These are phyloP conservation scores for Nylanderia fulva DNA, from an alignment of 1,140 invertebrate genomes.

Conservation along the genomic window DNA sequence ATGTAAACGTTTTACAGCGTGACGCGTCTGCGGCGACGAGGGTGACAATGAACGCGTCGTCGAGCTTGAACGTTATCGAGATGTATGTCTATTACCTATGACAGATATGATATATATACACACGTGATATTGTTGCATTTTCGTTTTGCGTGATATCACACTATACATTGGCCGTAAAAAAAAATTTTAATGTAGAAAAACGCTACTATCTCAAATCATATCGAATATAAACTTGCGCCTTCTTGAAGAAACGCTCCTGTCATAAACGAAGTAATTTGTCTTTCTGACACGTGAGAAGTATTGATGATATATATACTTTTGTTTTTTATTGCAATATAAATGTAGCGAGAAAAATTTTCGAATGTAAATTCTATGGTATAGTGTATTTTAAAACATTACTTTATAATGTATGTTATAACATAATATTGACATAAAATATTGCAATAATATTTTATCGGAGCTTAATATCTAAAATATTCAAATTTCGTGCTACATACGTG, in stretches of 20 bases:
- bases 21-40: conserved; percentile 36
- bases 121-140: conserved; percentile 12
- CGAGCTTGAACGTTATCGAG: conserved; percentile 53
- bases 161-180: not conserved
- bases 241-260: not conserved
- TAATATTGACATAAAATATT: not conserved
- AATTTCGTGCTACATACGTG: not conserved
- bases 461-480: conserved; percentile 10
- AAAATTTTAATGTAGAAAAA: not conserved
- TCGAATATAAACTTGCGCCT: not conserved
- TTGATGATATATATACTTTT: not conserved
- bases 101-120: conserved; percentile 16
- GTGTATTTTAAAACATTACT: not conserved
- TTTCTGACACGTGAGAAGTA: not conserved
- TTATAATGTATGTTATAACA: not conserved
- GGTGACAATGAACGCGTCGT: conserved; percentile 50
- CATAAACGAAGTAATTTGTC: not conserved
- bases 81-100: conserved; percentile 54
- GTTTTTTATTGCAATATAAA: not conserved
- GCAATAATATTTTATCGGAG: not conserved
- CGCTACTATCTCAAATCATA: not conserved
- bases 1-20: conserved; percentile 29
- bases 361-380: not conserved
- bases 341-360: not conserved
- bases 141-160: not conserved